Evolutionary conservation across 2,797 vertebrate species (phyloP).

Genomic region (Staurois parvus): DNA sequence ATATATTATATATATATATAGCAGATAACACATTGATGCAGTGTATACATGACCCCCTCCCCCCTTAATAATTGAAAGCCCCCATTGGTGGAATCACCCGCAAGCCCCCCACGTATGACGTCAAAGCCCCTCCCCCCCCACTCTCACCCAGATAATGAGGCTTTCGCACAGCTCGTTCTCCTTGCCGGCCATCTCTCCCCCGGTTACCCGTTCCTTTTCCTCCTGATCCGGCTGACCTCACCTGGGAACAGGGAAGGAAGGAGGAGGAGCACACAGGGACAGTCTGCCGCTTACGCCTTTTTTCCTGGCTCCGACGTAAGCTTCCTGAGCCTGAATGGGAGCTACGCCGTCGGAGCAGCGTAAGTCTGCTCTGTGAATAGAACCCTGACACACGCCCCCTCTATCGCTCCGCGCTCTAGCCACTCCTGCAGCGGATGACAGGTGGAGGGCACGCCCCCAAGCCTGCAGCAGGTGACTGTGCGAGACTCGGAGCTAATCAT

Average conservation of each 20-base stretch:
- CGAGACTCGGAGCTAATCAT: neutral
- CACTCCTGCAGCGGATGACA: conserved; percentile 43
- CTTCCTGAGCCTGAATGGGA: neutral
- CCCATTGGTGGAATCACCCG: neutral
- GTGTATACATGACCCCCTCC: no score
- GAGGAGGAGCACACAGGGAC: conserved; percentile 3
- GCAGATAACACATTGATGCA: no score
- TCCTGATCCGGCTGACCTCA: conserved; percentile 49
- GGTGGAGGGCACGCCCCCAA: conserved; percentile 10
- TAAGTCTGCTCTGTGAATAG: conserved; percentile 34
- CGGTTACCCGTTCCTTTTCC: conserved; percentile 23
- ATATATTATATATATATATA: no score
- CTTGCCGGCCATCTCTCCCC: conserved; percentile 73
- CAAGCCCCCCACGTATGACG: neutral
- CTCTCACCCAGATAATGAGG: conserved; percentile 94
- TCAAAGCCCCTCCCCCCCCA: neutral
- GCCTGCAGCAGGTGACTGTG: conserved; percentile 4
- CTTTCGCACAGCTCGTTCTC: conserved; percentile 83
- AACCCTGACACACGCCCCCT: conserved; percentile 8
- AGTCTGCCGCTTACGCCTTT: no score
- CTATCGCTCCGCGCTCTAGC: neutral
- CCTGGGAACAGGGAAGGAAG: conserved; percentile 51
- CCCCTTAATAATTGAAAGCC: neutral
- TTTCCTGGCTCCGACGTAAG: conserved; percentile 17
- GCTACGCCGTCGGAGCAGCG: neutral